Percentiles rank a stretch among this genome's conserved stretches.
Evolutionary conservation across 2,113 vertebrate species (phyloP).

Genomic region (Ophthalmolycus amberensis): DNA sequence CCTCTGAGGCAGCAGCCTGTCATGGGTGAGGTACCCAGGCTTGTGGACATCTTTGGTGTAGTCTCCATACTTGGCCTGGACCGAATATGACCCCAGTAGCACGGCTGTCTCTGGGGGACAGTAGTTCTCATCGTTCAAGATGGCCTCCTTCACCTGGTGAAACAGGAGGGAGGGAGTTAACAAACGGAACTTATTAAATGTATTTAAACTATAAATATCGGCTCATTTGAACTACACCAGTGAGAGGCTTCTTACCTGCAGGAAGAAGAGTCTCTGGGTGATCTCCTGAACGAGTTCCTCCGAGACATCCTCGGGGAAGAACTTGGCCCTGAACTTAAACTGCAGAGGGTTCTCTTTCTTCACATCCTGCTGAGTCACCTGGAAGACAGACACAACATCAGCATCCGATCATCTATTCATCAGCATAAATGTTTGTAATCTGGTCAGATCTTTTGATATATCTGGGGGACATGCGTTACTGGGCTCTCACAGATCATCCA

Average conservation of each 20-base stretch:
- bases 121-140: slow-evolving; percentile 98
- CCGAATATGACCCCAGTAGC: slow-evolving; percentile 94
- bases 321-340: slow-evolving; percentile 97
- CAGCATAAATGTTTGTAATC: not conserved
- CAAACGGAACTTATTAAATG: not conserved
- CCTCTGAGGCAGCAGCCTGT: slow-evolving; percentile 96
- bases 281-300: slow-evolving; percentile 99
- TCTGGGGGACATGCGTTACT: not conserved
- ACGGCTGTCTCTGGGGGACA: slow-evolving; percentile 99
- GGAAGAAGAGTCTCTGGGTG: slow-evolving; percentile 97
- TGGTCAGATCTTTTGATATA: not conserved
- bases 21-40: slow-evolving; percentile 92
- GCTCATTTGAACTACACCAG: not conserved
- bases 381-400: not conserved
- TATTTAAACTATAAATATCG: not conserved
- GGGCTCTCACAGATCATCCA: slow-evolving; percentile 10
- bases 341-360: slow-evolving; percentile 97
- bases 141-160: slow-evolving; percentile 95
- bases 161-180: not conserved
- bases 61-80: slow-evolving; percentile 96
- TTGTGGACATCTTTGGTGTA: slow-evolving; percentile 94
- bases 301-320: slow-evolving; percentile 98
- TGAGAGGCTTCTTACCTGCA: slow-evolving; percentile 88
- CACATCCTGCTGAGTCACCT: slow-evolving; percentile 98
- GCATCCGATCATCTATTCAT: not conserved